Evolutionary conservation across 2,797 vertebrate genomes (phyloP).

Genomic region (Platyrinchus mystaceus): DNA sequence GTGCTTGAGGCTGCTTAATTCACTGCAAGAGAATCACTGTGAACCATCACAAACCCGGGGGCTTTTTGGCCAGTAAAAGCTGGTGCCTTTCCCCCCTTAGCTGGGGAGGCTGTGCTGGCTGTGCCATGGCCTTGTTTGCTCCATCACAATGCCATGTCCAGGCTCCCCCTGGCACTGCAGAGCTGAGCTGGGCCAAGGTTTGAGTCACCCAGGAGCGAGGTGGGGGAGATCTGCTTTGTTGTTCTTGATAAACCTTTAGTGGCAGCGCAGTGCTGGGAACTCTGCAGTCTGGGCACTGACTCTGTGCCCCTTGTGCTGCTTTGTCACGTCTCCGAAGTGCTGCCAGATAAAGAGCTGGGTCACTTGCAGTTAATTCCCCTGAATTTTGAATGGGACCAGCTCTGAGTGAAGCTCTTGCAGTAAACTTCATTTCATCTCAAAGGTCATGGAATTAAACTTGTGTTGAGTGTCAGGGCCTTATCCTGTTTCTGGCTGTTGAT

Average conservation of each 20-base stretch:
- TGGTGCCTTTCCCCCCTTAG: rapidly evolving
- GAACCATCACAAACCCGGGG: rapidly evolving
- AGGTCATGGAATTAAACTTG: neutral
- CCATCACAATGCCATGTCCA: neutral
- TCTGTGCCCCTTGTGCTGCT: neutral
- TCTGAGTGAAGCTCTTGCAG: neutral
- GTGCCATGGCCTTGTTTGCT: neutral
- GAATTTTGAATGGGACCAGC: neutral
- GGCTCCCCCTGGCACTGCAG: neutral
- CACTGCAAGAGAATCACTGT: rapidly evolving
- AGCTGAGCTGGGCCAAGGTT: neutral
- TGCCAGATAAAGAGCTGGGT: neutral
- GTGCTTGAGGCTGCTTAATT: neutral
- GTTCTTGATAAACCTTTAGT: neutral
- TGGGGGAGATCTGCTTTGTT: neutral
- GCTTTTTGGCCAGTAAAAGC: neutral
- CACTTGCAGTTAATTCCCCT: neutral
- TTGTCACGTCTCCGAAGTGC: neutral
- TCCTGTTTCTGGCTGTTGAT: neutral
- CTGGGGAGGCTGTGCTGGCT: neutral
- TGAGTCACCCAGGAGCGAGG: neutral
- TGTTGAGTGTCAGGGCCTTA: neutral
- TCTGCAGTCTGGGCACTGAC: neutral
- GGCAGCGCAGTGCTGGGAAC: neutral
- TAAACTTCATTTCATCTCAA: neutral